Evolutionary conservation across 2,888 invertebrate genomes (phyloP), one percentile per base, ranked within the genome.

Genomic region (Pollenia griseotomentosa): DNA sequence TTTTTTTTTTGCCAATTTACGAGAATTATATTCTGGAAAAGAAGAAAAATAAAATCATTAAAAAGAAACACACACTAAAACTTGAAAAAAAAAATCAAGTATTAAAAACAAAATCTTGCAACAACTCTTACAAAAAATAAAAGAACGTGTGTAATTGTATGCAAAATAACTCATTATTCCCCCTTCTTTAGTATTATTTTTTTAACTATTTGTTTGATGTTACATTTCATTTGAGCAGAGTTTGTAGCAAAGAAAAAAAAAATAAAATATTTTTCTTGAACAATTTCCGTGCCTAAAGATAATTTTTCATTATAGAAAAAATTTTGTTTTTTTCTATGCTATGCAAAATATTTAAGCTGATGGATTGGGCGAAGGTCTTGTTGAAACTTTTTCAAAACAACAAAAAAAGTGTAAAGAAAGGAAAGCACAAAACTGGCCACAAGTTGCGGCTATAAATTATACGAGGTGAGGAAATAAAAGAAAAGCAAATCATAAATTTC

Each of bases 251-350:
- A 14, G 6, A 14, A 33, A 44, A 65, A 14, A 9, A 19, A 19
- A 19, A 19, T 19, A 19, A 19, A 1, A 40, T 42, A 2, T 14
- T 19, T 71, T 74, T 33, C 11, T n/a, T 10, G 53, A 55, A 68
- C 68, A 68, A 70, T 82, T 82, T 82, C 46, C 82, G 82, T 82
- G 82, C 82, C 75, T 68, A 33, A 82, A 82, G 82, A 82, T 82
- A 82, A 82, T 75, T 82, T 63, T 74, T 68, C 75, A 75, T 82
- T 70, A 82, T 53, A 61, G 23, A 53, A 61, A 82, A 66, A 61
- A 33, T 70, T 53, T 23, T 14, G 11, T 16, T 33, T 33, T 33
- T 33, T 33, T 33, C 6, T 6, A 33, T 33, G 4, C 6, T 33
- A 33, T 33, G 33, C 33, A 33, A 33, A 33, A 6, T 33, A 33